Evolutionary conservation across 2,888 invertebrate species (phyloP).

Genomic region (Elaeidobius kamerunicus): DNA sequence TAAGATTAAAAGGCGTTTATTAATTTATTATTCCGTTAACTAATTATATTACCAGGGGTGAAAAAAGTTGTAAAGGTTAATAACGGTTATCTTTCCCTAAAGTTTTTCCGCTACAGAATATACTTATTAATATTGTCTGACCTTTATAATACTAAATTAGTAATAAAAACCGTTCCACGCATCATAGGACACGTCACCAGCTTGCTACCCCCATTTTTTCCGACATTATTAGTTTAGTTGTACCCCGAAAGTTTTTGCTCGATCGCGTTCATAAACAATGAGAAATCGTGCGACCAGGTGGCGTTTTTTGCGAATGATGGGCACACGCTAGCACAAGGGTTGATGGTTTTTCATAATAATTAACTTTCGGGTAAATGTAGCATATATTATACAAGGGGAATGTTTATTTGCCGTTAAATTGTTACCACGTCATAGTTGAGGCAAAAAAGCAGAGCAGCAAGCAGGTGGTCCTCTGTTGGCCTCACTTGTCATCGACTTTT

Average conservation of each 20-base stretch:
- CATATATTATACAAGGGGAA: constrained; percentile 16
- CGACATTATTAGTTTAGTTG: constrained; percentile 20
- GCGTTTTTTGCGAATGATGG: constrained; percentile 11
- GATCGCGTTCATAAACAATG: constrained; percentile 19
- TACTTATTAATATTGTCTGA: too few relatives aligned
- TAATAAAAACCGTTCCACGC: background rate
- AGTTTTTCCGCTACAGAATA: too few relatives aligned
- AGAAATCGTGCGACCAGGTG: constrained; percentile 13
- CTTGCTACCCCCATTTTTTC: constrained; percentile 12
- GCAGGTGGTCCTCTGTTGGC: too few relatives aligned
- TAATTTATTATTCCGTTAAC: too few relatives aligned
- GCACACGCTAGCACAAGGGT: constrained; percentile 17
- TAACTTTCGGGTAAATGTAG: constrained; percentile 29
- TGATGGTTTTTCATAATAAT: constrained; percentile 27
- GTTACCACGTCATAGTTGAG: constrained; percentile 6
- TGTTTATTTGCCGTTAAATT: constrained; percentile 15
- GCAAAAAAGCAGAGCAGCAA: too few relatives aligned
- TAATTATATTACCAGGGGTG: too few relatives aligned
- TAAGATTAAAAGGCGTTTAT: too few relatives aligned
- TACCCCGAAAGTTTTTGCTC: constrained; percentile 19
- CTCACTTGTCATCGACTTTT: too few relatives aligned
- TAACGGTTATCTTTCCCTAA: too few relatives aligned
- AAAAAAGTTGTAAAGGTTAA: too few relatives aligned
- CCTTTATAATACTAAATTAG: too few relatives aligned
- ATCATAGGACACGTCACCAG: constrained; percentile 1